Conservation (phyloP, 2,888 invertebrate genomes). For the Xestia ashworthii region DNA sequence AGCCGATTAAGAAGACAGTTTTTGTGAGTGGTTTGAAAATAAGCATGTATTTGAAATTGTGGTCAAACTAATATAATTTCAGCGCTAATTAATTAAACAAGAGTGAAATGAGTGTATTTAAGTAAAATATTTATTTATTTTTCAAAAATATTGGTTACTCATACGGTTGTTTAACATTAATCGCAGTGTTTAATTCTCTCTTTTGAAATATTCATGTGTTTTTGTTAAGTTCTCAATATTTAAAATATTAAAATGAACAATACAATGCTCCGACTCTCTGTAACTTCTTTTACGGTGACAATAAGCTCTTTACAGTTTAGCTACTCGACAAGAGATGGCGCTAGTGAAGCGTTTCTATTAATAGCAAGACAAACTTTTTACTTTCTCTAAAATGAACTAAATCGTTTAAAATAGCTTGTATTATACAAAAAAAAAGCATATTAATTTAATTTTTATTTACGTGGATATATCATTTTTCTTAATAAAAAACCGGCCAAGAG, state of each 20-base stretch:
- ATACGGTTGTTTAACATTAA: neutral
- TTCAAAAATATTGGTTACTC: neutral
- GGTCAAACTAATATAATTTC: constrained; percentile 28
- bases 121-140: neutral
- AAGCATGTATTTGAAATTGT: constrained; percentile 63
- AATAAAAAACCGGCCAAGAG: no score
- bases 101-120: constrained; percentile 20
- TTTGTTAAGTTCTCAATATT: neutral
- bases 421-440: neutral
- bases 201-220: neutral
- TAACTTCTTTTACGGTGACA: neutral
- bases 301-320: constrained; percentile 41
- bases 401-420: no score
- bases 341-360: constrained; percentile 25
- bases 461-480: neutral
- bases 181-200: neutral
- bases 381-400: neutral
- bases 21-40: constrained; percentile 78
- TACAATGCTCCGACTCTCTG: neutral
- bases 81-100: constrained; percentile 1
- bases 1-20: constrained; percentile 70
- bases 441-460: neutral
- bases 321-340: constrained; percentile 84
- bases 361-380: constrained; percentile 19
- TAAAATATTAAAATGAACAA: neutral